Percentiles rank a stretch among this genome's conserved stretches.
These are phyloP conservation scores for Pyrocoelia pectoralis DNA, from an alignment of 2,888 invertebrate species.

Conservation along the genomic window DNA sequence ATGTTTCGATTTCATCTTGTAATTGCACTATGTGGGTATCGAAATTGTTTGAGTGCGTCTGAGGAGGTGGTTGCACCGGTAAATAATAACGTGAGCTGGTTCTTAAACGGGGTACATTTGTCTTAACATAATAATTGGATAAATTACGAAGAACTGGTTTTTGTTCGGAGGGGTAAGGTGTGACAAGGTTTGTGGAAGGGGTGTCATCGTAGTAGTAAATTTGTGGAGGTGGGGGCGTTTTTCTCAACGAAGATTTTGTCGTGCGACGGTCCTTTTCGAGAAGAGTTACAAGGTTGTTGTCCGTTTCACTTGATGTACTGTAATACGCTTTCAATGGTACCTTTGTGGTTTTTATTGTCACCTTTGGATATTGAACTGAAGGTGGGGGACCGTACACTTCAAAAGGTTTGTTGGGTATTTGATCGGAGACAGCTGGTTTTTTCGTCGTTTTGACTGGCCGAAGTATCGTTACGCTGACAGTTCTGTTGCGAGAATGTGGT, in stretches of 20 bases:
- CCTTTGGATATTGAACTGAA: constrained; percentile 55
- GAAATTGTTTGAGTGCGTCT: constrained; percentile 64
- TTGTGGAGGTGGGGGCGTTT: constrained; percentile 63
- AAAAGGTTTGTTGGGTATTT: constrained; percentile 63
- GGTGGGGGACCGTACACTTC: constrained; percentile 62
- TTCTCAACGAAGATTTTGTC: constrained; percentile 54
- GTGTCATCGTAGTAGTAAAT: constrained; percentile 74
- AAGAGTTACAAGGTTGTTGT: constrained; percentile 62
- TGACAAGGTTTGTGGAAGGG: constrained; percentile 41
- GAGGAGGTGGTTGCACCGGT: constrained; percentile 46
- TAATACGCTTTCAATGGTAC: constrained; percentile 70
- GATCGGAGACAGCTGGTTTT: constrained; percentile 52
- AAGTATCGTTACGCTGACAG: constrained; percentile 53
- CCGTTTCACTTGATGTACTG: constrained; percentile 64
- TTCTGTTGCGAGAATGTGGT: constrained; percentile 37
- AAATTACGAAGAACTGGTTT: constrained; percentile 38
- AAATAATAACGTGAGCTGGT: constrained; percentile 51
- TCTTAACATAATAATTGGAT: constrained; percentile 43
- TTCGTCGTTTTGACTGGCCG: constrained; percentile 58
- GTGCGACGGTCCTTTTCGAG: constrained; percentile 37
- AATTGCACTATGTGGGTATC: constrained; percentile 72
- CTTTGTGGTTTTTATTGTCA: constrained; percentile 64
- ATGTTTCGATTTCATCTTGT: constrained; percentile 69
- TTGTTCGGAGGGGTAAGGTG: constrained; percentile 41
- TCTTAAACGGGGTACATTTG: constrained; percentile 15